Conservation (phyloP, 2,113 vertebrate species). For the Mirounga angustirostris region DNA sequence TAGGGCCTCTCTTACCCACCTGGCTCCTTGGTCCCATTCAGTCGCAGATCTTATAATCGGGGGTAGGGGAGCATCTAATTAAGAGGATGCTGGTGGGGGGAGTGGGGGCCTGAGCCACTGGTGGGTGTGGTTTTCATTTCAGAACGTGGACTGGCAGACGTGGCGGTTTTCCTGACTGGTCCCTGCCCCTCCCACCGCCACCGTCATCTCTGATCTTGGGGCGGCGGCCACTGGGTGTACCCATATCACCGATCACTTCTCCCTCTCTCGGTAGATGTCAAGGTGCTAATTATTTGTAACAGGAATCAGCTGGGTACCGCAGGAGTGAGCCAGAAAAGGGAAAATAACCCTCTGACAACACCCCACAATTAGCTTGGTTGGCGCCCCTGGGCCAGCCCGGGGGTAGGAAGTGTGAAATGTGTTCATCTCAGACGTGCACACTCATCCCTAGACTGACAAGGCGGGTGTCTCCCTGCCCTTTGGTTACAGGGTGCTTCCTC, state of each 20-base stretch:
- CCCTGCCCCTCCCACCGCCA: background rate
- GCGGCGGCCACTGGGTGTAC: background rate
- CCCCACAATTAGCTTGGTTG: background rate
- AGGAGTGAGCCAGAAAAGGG: background rate
- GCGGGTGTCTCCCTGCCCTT: background rate
- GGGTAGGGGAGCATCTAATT: slow-evolving; percentile 55
- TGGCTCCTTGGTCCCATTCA: slow-evolving; percentile 52
- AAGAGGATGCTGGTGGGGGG: background rate
- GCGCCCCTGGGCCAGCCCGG: background rate
- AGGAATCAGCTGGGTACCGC: slow-evolving; percentile 74
- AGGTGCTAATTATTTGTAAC: slow-evolving; percentile 72
- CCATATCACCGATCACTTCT: background rate
- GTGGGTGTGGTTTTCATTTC: background rate
- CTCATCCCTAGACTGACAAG: too few species aligned
- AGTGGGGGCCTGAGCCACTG: background rate
- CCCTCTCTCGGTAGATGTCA: slow-evolving; percentile 62
- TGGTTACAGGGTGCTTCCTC: background rate
- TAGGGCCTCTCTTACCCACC: slow-evolving; percentile 44
- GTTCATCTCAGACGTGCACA: rapidly evolving
- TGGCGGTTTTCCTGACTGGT: background rate
- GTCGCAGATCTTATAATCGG: slow-evolving; percentile 64
- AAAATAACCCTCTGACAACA: background rate
- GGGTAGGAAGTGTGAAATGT: background rate
- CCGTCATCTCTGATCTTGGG: background rate
- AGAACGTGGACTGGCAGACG: rapidly evolving